Base-by-base conservation (phyloP, 2,888 invertebrate genomes). In the Sycophila texana region DNA sequence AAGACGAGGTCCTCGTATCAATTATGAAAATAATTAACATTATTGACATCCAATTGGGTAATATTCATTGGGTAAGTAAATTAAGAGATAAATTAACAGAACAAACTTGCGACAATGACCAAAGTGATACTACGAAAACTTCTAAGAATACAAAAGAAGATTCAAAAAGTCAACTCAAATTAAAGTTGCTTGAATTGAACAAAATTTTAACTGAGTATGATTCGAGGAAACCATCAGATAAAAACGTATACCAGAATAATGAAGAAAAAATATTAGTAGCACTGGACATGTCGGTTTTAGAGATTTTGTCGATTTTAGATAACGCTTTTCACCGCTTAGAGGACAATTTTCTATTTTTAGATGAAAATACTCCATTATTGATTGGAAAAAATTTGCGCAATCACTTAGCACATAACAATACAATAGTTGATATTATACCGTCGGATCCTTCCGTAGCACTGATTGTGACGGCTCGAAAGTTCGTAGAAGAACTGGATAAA, bases 381-480 rank as follows among this genome's bases (percentile, higher is more conserved):
- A 74, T 22, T 57, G 85, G 85, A 63, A 82, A 82, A 79, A 70
- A 26, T 73, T 82, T 85, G 20, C 82, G 83, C 16, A 83, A 85
- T 74, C 80, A 84, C 60, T 83, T 83, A 58, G 82, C 82, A 13
- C 82, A 84, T 57, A 77, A 68, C 70, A 81, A 84, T 71, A 13
- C 70, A 4, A 51, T 85, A 71, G 0, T n/a, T n/a, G 61, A 61
- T n/a, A 61, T 39, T 5, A 10, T 61, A 61, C 10, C 16, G 5
- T 16, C n/a, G 10, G 12, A 39, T n/a, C 30, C n/a, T 39, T 4
- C 10, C 0, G 30, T 30, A 14, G 16, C n/a, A n/a, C 16, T 61
- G 4, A n/a, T 61, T 1, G 39, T 39, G 0, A 39, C 39, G 70
- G 82, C 83, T 20, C 47, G 77, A 16, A 79, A 80, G 73, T 26